These are phyloP conservation scores for Ascidia mentula DNA, from an alignment of 23 tunicate species.

Conservation along the genomic window DNA sequence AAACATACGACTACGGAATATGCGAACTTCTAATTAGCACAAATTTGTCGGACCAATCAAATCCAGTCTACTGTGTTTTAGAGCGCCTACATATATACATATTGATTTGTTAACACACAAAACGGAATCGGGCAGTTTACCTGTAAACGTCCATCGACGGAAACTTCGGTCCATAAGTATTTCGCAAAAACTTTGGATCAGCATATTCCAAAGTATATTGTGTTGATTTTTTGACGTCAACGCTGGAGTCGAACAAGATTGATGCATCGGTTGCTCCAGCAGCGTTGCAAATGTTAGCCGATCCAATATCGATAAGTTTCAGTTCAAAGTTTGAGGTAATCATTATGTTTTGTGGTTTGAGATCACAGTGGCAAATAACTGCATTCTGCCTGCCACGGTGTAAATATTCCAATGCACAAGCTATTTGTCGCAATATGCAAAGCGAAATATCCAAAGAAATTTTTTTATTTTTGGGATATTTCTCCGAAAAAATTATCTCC, in stretches of 20 bases:
- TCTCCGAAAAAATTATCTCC: not conserved
- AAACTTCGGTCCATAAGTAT: not conserved
- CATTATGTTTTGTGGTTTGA: not conserved
- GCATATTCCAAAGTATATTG: not conserved
- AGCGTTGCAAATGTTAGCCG: not conserved
- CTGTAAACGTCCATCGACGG: not conserved
- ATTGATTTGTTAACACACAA: no score
- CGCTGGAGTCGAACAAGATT: not conserved
- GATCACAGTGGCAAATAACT: not conserved
- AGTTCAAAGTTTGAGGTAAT: not conserved
- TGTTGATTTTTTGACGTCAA: not conserved
- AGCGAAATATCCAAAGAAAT: not conserved
- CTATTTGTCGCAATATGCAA: not conserved
- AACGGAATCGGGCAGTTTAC: no score
- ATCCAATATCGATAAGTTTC: not conserved
- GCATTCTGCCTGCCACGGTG: not conserved
- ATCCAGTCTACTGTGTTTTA: no score
- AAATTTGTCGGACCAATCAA: no score
- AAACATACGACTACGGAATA: no score
- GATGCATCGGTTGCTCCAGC: not conserved
- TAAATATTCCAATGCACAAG: not conserved
- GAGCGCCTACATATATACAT: no score
- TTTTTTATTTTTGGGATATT: not conserved
- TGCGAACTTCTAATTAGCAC: no score
- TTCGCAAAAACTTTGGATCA: not conserved